Conservation (phyloP, 2,113 vertebrate genomes). For the Phainopepla nitens region DNA sequence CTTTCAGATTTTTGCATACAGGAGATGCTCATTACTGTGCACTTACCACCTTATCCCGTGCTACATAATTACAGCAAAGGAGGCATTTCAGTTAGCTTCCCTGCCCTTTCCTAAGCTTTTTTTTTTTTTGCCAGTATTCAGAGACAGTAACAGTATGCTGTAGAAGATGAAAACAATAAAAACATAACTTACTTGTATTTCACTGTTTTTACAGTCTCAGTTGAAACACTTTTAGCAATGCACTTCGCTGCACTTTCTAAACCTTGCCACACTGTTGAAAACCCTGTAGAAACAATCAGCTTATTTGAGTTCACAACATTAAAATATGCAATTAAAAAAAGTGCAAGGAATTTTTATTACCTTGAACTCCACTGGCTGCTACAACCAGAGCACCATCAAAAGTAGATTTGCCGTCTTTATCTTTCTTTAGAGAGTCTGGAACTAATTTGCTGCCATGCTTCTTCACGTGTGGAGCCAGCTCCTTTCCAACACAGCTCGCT, state of each 20-base stretch:
- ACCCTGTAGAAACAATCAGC: slow-evolving; percentile 73
- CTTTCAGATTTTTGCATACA: not conserved
- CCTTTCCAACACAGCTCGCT: slow-evolving; percentile 86
- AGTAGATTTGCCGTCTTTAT: slow-evolving; percentile 89
- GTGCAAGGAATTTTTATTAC: slow-evolving; percentile 63
- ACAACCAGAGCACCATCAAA: slow-evolving; percentile 94
- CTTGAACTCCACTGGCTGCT: slow-evolving; percentile 95
- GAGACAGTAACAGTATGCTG: not conserved
- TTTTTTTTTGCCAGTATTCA: not conserved
- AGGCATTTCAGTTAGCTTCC: not conserved
- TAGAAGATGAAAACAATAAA: not conserved
- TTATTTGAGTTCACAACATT: not conserved
- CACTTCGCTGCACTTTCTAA: slow-evolving; percentile 92
- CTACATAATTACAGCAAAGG: not conserved
- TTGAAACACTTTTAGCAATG: slow-evolving; percentile 87
- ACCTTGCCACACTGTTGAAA: slow-evolving; percentile 95
- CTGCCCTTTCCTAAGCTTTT: not conserved
- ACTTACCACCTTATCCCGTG: not conserved
- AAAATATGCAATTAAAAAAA: not conserved
- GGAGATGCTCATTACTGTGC: not conserved
- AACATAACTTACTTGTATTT: slow-evolving; percentile 87
- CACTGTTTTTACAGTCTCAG: slow-evolving; percentile 91
- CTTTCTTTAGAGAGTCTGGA: slow-evolving; percentile 94
- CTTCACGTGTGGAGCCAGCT: slow-evolving; percentile 92
- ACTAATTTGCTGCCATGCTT: slow-evolving; percentile 93